Evolutionary conservation across 2,797 vertebrate genomes (phyloP).

Genomic region (Triplophysa yarkandensis): DNA sequence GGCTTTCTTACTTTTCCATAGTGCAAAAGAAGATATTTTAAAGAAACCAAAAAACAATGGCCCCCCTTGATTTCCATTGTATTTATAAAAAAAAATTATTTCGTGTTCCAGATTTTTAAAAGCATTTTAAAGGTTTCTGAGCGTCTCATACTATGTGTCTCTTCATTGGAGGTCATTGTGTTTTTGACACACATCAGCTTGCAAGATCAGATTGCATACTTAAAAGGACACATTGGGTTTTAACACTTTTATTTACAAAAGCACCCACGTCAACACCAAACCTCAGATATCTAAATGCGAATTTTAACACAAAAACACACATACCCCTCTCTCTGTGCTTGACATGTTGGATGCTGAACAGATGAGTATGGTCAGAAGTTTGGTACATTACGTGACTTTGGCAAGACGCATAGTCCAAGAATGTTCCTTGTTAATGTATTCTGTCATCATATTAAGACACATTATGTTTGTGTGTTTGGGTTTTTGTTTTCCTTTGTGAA

Average conservation of each 20-base stretch:
- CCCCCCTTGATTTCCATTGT: too few relatives aligned
- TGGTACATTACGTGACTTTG: constrained; percentile 46
- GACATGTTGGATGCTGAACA: constrained; percentile 24
- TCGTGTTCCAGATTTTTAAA: background rate
- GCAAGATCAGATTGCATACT: background rate
- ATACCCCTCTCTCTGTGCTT: background rate
- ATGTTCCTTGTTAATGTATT: constrained; percentile 37
- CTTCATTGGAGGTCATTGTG: constrained; percentile 1
- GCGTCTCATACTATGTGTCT: background rate
- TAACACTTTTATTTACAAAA: background rate
- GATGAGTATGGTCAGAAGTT: constrained; percentile 31
- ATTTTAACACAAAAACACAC: background rate
- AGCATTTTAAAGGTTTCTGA: too few relatives aligned
- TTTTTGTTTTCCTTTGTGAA: background rate
- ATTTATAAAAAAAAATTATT: too few relatives aligned
- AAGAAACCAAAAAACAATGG: too few relatives aligned
- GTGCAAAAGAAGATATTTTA: too few relatives aligned
- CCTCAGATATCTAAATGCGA: background rate
- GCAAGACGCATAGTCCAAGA: constrained; percentile 35
- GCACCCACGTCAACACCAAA: background rate
- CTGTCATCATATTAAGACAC: background rate
- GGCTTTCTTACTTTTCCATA: too few relatives aligned
- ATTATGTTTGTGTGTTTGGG: background rate
- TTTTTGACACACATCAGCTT: constrained; percentile 17
- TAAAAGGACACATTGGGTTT: background rate